Percentiles rank a stretch among this genome's conserved stretches.
phyloP scores from a whole-genome alignment of 2,797 vertebrate species.

The Chromobotia macracanthus region DNA sequence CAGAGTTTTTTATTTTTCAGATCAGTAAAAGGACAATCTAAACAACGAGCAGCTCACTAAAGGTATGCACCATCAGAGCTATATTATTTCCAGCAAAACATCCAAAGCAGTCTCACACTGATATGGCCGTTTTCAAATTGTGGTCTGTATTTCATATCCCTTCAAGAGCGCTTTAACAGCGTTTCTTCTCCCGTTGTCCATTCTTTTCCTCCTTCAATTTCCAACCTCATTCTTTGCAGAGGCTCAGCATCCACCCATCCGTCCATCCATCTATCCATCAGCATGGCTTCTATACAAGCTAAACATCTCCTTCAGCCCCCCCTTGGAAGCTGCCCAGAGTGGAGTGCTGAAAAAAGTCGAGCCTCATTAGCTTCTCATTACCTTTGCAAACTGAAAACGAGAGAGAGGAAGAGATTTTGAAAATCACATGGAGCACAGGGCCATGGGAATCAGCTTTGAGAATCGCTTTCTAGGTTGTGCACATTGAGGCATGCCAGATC shows the following conservation, averaged over 20 bases:
- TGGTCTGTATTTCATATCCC: conserved; percentile 69
- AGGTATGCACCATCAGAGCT: conserved; percentile 69
- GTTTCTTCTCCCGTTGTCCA: conserved; percentile 24
- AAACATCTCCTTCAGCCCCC: conserved; percentile 77
- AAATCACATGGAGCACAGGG: conserved; percentile 79
- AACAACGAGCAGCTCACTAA: conserved; percentile 65
- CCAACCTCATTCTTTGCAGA: conserved; percentile 43
- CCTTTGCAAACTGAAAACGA: conserved; percentile 87
- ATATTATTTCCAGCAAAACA: conserved; percentile 64
- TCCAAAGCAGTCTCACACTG: conserved; percentile 2
- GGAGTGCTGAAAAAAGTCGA: conserved; percentile 84
- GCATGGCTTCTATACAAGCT: conserved; percentile 76
- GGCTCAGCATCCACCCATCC: conserved; percentile 68
- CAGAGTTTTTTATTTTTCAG: conserved; percentile 62
- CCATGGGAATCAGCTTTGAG: conserved; percentile 81
- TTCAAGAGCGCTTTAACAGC: conserved; percentile 46
- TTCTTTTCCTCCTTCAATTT: conserved; percentile 31
- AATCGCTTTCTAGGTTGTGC: conserved; percentile 82
- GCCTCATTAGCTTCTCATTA: conserved; percentile 96
- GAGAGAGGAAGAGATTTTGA: conserved; percentile 72
- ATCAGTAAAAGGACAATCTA: conserved; percentile 71
- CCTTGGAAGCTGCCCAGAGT: conserved; percentile 74
- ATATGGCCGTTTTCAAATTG: conserved; percentile 26
- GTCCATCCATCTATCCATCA: conserved; percentile 71
- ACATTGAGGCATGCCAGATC: conserved; percentile 83